Percentiles rank a stretch among this genome's conserved stretches.
phyloP scores from a whole-genome alignment of 2,113 vertebrate genomes.

The Apteryx owenii region DNA sequence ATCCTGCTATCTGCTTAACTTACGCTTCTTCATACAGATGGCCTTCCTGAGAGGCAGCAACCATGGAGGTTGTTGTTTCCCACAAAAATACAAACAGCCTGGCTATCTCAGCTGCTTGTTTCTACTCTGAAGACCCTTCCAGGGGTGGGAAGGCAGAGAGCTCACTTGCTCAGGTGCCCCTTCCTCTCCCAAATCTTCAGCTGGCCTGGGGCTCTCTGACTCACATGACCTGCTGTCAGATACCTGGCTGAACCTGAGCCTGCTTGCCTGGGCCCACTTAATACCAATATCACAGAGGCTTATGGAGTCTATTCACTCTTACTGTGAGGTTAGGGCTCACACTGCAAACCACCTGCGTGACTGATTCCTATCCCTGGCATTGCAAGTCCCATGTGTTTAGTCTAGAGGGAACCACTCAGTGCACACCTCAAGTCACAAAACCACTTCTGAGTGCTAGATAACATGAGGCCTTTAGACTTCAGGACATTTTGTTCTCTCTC shows the following conservation, averaged over 20 bases:
- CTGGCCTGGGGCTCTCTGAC: not conserved
- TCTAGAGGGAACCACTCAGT: not conserved
- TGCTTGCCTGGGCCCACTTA: fast-evolving
- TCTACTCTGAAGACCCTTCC: not conserved
- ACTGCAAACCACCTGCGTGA: not conserved
- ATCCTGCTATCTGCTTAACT: not conserved
- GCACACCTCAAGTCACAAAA: not conserved
- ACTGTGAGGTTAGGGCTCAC: not conserved
- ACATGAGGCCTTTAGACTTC: not conserved
- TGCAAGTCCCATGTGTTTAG: not conserved
- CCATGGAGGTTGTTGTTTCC: not conserved
- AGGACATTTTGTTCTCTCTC: not conserved
- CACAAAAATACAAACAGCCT: not conserved
- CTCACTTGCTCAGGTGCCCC: fast-evolving
- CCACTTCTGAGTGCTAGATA: not conserved
- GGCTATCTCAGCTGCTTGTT: not conserved
- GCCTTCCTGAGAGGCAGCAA: not conserved
- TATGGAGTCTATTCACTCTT: not conserved
- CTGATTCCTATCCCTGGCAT: fast-evolving
- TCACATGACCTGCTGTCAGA: not conserved
- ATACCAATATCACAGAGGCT: not conserved
- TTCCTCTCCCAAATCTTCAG: not conserved
- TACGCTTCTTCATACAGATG: not conserved
- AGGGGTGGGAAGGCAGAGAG: not conserved
- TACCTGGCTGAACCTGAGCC: not conserved